Conservation (phyloP, 2,797 vertebrate genomes). For the Helarctos malayanus region DNA sequence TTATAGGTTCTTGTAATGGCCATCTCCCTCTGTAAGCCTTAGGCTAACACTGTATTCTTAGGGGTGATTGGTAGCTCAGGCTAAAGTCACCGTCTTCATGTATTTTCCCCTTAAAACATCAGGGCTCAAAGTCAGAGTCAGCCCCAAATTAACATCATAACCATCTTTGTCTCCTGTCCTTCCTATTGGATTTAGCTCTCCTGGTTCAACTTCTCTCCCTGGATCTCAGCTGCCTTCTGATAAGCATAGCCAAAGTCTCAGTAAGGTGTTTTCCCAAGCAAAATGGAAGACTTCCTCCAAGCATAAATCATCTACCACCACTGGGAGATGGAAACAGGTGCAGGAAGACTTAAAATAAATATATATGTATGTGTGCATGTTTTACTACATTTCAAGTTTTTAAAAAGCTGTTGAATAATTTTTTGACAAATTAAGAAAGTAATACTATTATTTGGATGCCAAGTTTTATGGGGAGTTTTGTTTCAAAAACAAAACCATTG, state of each 20-base stretch:
- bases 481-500: constrained; percentile 2
- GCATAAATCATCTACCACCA: constrained; percentile 29
- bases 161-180: not conserved
- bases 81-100: not conserved
- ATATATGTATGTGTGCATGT: not conserved
- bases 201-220: not conserved
- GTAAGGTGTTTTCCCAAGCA: not conserved
- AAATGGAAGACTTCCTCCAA: constrained; percentile 22
- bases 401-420: not conserved
- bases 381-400: not conserved
- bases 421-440: constrained; percentile 30
- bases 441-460: not conserved
- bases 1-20: not conserved
- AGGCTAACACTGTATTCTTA: not conserved
- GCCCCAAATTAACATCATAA: not conserved
- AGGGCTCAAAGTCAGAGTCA: not conserved
- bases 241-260: not conserved
- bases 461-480: not conserved
- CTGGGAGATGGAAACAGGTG: not conserved
- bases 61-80: not conserved
- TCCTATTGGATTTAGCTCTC: not conserved
- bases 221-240: not conserved
- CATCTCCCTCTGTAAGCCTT: not conserved
- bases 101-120: not conserved
- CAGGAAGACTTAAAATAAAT: not conserved